These are phyloP conservation scores for Sinonovacula constricta DNA, from an alignment of 1,140 invertebrate species.

Conservation along the genomic window DNA sequence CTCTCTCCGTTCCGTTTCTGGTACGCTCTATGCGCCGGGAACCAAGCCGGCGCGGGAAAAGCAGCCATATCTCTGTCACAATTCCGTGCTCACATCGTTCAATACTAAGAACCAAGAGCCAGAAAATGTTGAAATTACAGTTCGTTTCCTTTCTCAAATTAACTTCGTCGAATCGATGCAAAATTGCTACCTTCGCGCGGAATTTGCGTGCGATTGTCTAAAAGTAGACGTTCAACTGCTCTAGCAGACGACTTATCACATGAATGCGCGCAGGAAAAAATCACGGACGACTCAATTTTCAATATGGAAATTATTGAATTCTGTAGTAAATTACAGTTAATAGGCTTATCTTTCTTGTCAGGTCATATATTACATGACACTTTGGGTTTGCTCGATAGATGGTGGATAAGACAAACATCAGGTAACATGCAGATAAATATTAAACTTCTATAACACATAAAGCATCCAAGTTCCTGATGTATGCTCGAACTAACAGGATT, in stretches of 20 bases:
- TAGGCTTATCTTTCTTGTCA: slow-evolving; percentile 44
- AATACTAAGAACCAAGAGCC: not conserved
- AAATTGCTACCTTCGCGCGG: slow-evolving; percentile 52
- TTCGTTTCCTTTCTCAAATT: slow-evolving; percentile 46
- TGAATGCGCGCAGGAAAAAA: slow-evolving; percentile 15
- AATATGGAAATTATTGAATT: slow-evolving; percentile 56
- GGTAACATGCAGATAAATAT: no score
- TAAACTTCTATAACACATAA: no score
- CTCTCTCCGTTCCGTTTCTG: no score
- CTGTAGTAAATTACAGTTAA: slow-evolving; percentile 54
- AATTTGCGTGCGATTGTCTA: slow-evolving; percentile 29
- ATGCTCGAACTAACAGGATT: no score
- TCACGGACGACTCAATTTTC: slow-evolving; percentile 40
- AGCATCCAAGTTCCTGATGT: no score
- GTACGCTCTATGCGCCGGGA: no score
- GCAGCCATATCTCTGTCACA: no score
- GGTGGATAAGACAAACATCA: not conserved
- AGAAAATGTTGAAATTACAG: slow-evolving; percentile 30
- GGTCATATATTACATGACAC: slow-evolving; percentile 34
- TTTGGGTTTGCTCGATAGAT: slow-evolving; percentile 8
- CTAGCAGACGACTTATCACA: slow-evolving; percentile 35
- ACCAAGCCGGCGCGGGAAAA: no score
- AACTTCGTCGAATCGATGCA: slow-evolving; percentile 48
- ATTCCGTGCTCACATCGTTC: not conserved
- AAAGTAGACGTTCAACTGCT: slow-evolving; percentile 24